These are phyloP conservation scores for Plebejus melissa DNA, from an alignment of 2,888 invertebrate species.

Conservation along the genomic window DNA sequence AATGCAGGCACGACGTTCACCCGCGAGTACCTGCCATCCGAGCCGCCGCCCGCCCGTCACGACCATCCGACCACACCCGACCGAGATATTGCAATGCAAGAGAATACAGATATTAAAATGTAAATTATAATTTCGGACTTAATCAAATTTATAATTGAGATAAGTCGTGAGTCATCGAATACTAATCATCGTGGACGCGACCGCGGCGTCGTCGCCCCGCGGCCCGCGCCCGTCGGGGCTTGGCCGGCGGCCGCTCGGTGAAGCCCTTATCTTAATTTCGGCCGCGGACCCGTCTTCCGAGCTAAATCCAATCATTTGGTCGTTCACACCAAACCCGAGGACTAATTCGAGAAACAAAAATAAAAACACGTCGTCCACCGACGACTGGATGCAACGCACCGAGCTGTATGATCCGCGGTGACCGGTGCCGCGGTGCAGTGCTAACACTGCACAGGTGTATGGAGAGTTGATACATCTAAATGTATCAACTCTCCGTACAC, in stretches of 20 bases:
- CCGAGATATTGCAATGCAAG: background rate
- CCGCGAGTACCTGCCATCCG: background rate
- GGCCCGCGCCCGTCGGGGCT: background rate
- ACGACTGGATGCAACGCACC: background rate
- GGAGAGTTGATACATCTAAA: background rate
- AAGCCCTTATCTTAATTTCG: background rate
- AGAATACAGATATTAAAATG: background rate
- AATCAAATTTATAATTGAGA: constrained; percentile 10
- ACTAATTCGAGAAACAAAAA: constrained; percentile 1
- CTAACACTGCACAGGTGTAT: background rate
- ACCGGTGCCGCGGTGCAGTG: too few species aligned
- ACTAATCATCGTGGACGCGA: background rate
- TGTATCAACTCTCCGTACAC: background rate
- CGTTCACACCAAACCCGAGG: background rate
- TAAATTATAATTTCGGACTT: background rate
- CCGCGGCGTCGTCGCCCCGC: background rate
- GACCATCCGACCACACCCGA: background rate
- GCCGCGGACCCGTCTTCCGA: background rate
- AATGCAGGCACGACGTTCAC: background rate
- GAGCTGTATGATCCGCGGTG: background rate
- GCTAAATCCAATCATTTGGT: constrained; percentile 8
- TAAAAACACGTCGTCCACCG: background rate
- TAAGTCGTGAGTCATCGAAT: background rate
- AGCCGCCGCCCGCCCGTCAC: background rate
- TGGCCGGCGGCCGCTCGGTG: background rate